These are phyloP conservation scores for Eremobia ochroleuca DNA, from an alignment of 2,888 invertebrate genomes.

Conservation along the genomic window DNA sequence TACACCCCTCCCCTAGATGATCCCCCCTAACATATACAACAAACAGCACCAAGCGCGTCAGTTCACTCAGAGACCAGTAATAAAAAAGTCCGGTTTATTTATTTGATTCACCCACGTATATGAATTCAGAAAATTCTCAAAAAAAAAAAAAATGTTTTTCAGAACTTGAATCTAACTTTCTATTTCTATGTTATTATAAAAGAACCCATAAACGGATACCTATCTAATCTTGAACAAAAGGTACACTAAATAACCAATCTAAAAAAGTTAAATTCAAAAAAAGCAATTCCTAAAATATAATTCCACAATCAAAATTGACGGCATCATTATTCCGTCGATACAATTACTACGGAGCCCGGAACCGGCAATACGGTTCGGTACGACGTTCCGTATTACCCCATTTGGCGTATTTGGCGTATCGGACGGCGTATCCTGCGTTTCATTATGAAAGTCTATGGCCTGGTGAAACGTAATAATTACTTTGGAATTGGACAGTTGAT, in stretches of 20 bases:
- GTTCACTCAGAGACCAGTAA: too few species aligned
- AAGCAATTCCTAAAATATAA: slow-evolving; percentile 32
- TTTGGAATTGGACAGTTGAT: slow-evolving; percentile 50
- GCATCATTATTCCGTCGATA: slow-evolving; percentile 50
- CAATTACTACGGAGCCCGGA: slow-evolving; percentile 43
- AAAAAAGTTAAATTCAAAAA: background rate
- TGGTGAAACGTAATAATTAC: slow-evolving; percentile 62
- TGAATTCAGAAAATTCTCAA: too few species aligned
- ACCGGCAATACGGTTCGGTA: slow-evolving; percentile 39
- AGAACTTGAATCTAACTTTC: background rate
- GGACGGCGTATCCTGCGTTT: slow-evolving; percentile 48
- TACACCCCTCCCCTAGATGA: too few species aligned
- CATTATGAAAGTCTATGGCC: slow-evolving; percentile 48
- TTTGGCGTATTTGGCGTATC: slow-evolving; percentile 47
- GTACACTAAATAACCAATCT: background rate
- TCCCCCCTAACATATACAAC: too few species aligned
- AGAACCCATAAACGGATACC: background rate
- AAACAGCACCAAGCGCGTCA: too few species aligned
- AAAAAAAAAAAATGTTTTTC: background rate
- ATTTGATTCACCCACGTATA: too few species aligned
- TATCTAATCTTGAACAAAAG: background rate
- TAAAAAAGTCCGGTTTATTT: too few species aligned
- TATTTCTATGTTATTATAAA: background rate
- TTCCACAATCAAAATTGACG: slow-evolving; percentile 36
- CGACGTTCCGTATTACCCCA: slow-evolving; percentile 52